phyloP scores from a whole-genome alignment of 2,113 vertebrate species.

The Rhadina sibilatrix region DNA sequence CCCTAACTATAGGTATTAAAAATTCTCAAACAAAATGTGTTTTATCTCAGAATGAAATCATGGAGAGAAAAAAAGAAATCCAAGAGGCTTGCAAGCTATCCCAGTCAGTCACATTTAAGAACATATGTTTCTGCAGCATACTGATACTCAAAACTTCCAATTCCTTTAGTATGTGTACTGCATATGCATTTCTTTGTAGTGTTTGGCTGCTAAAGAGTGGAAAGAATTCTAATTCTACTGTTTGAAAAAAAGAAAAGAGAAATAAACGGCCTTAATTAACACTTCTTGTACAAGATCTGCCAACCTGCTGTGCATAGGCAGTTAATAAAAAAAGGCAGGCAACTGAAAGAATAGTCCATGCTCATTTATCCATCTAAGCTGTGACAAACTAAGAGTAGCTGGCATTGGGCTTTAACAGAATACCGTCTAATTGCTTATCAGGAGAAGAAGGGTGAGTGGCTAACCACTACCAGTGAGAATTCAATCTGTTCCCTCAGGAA shows the following conservation, averaged over 20 bases:
- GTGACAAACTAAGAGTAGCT: slow-evolving; percentile 4
- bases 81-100: neutral
- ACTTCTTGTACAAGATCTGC: slow-evolving; percentile 11
- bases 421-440: slow-evolving; percentile 30
- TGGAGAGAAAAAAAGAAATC: neutral
- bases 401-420: neutral
- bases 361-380: slow-evolving; percentile 19
- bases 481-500: slow-evolving; percentile 20
- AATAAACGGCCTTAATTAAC: slow-evolving; percentile 24
- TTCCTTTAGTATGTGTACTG: neutral
- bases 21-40: neutral
- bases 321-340: slow-evolving; percentile 22
- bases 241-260: neutral
- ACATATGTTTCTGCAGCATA: neutral
- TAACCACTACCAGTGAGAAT: neutral
- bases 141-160: neutral
- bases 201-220: neutral
- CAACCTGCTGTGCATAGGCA: slow-evolving; percentile 6
- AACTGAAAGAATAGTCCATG: neutral
- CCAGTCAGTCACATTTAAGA: neutral
- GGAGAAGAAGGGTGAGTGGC: slow-evolving; percentile 14
- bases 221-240: neutral
- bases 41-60: neutral
- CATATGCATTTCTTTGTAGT: neutral
- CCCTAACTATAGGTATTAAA: neutral